Conservation (phyloP, 1,140 invertebrate genomes). For the Microplitis demolitor region DNA sequence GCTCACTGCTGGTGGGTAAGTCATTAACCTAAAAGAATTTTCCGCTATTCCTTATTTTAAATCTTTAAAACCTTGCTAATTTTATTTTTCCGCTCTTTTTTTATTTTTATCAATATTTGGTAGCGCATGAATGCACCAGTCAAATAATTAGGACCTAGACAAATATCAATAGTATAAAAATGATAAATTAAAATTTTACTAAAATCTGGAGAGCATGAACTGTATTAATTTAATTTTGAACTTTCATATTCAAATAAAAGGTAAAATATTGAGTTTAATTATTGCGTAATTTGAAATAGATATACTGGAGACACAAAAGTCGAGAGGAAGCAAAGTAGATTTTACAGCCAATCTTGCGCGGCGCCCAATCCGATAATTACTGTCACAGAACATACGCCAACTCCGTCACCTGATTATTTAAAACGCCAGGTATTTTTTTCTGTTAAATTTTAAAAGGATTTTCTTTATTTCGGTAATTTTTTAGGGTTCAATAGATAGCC, state of each 20-base stretch:
- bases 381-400: constrained; percentile 92
- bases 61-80: background rate
- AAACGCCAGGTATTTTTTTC: constrained; percentile 70
- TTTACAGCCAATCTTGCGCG: constrained; percentile 59
- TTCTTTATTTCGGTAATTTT: constrained; percentile 10
- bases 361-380: constrained; percentile 91
- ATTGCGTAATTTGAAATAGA: constrained; percentile 32
- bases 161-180: too few relatives aligned
- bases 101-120: too few relatives aligned
- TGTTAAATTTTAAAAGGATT: constrained; percentile 1
- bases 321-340: constrained; percentile 55
- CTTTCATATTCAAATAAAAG: too few relatives aligned
- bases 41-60: background rate
- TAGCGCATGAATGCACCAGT: too few relatives aligned
- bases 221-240: too few relatives aligned
- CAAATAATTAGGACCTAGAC: too few relatives aligned
- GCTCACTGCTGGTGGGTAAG: constrained; percentile 82
- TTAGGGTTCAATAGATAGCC: constrained; percentile 79
- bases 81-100: constrained; percentile 11
- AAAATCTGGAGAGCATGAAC: too few relatives aligned
- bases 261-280: too few relatives aligned
- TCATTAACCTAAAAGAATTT: constrained; percentile 49
- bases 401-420: constrained; percentile 83
- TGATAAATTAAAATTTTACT: too few relatives aligned
- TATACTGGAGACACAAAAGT: constrained; percentile 54